A percentile compares a stretch with the other conserved stretches of the same genome.
Evolutionary conservation across 2,797 vertebrate species (phyloP).

Genomic region (Labroides dimidiatus): DNA sequence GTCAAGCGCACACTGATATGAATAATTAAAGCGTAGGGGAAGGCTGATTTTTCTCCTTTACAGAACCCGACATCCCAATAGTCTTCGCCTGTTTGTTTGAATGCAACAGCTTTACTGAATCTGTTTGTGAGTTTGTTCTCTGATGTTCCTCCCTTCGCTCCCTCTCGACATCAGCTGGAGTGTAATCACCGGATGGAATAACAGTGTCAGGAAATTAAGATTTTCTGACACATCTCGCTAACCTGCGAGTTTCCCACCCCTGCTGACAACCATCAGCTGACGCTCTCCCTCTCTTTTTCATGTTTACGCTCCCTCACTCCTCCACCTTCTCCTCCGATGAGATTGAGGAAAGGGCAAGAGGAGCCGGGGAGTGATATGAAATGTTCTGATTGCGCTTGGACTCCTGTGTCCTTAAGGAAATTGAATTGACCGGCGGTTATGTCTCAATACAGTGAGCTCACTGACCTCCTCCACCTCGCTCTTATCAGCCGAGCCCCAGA

Average conservation of each 20-base stretch:
- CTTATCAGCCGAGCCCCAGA: conserved; percentile 78
- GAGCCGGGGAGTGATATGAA: conserved; percentile 67
- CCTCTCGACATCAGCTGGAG: conserved; percentile 48
- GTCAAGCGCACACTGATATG: conserved; percentile 64
- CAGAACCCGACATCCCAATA: conserved; percentile 45
- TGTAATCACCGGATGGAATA: conserved; percentile 62
- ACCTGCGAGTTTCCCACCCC: conserved; percentile 26
- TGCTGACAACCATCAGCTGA: conserved; percentile 11
- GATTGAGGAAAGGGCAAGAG: conserved; percentile 64
- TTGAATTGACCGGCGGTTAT: conserved; percentile 74
- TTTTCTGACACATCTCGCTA: conserved; percentile 47
- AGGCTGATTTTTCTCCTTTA: conserved; percentile 63
- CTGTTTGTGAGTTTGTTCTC: conserved; percentile 56
- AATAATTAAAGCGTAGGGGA: conserved; percentile 72
- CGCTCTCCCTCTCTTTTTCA: conserved; percentile 16
- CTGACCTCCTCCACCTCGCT: conserved; percentile 71
- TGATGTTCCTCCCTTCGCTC: conserved; percentile 43
- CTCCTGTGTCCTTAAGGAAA: conserved; percentile 78
- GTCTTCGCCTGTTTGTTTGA: conserved; percentile 68
- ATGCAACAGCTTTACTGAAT: conserved; percentile 49
- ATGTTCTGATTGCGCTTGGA: conserved; percentile 70
- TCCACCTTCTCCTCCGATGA: conserved; percentile 26
- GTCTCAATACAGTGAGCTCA: conserved; percentile 67
- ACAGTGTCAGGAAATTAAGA: conserved; percentile 58
- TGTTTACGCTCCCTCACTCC: conserved; percentile 18